Conservation (phyloP, 2,113 vertebrate genomes). For the Corythornis vintsioides region DNA sequence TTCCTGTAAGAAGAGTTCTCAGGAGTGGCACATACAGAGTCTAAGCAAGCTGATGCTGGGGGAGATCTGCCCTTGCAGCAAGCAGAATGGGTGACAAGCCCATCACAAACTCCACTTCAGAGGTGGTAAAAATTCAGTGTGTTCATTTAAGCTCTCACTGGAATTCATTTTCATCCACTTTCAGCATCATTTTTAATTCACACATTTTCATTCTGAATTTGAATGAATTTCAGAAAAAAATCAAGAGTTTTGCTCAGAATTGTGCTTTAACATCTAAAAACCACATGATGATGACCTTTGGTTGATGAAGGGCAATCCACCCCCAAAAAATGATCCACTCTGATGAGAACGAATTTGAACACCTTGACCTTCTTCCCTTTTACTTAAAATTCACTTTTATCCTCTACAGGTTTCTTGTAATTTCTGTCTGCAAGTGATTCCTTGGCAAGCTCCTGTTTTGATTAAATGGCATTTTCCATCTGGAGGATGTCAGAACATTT, state of each 20-base stretch:
- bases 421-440: neutral
- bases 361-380: constrained; percentile 19
- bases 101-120: neutral
- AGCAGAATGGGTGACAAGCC: neutral
- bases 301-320: neutral
- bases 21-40: neutral
- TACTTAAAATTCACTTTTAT: constrained; percentile 22
- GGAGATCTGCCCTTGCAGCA: neutral
- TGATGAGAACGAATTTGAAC: neutral
- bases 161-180: neutral
- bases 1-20: neutral
- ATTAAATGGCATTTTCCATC: constrained; percentile 55
- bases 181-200: neutral
- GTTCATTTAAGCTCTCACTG: neutral
- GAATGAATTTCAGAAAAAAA: constrained; percentile 2
- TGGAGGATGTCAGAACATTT: constrained; percentile 47
- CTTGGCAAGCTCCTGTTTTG: constrained; percentile 41
- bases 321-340: fast-evolving
- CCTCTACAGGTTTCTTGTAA: constrained; percentile 20
- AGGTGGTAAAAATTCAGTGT: constrained; percentile 3
- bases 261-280: neutral
- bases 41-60: neutral
- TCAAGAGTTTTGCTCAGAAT: neutral
- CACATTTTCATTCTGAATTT: constrained; percentile 44
- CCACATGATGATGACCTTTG: neutral